A percentile compares a stretch with the other conserved stretches of the same genome.
Conservation (phyloP, 2,113 vertebrate genomes). For the Pithys albifrons region DNA sequence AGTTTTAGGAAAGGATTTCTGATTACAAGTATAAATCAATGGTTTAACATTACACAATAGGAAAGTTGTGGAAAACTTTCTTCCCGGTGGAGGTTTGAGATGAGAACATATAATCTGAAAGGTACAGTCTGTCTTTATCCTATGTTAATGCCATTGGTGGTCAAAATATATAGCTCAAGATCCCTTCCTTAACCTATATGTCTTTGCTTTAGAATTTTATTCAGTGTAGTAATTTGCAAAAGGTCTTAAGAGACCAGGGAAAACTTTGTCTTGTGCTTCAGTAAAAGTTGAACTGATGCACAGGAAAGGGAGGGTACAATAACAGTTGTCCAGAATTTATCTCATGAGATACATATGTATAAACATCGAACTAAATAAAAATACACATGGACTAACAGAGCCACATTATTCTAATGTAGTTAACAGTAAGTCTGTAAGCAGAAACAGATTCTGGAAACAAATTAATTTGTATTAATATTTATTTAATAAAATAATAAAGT, state of each 20-base stretch:
- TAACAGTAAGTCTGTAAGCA: neutral
- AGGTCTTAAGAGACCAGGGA: neutral
- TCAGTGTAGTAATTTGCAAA: neutral
- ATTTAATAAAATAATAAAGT: neutral
- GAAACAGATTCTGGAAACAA: neutral
- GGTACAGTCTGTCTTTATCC: neutral
- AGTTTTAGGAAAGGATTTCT: neutral
- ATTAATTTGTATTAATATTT: neutral
- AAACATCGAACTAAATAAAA: conserved; percentile 37
- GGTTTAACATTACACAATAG: neutral
- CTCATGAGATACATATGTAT: conserved; percentile 24
- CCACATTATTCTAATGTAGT: neutral
- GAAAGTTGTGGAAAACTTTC: neutral
- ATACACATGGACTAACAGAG: neutral
- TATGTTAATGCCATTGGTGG: neutral
- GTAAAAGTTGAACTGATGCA: neutral
- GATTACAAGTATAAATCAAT: neutral
- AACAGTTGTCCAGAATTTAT: conserved; percentile 43
- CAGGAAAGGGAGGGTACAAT: conserved; percentile 47
- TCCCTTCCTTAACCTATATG: neutral
- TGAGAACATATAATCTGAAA: neutral
- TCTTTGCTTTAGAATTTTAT: neutral
- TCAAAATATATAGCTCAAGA: neutral
- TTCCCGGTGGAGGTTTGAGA: neutral
- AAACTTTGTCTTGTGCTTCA: neutral